phyloP scores from a whole-genome alignment of 2,888 invertebrate species.

The Colostygia pectinataria region DNA sequence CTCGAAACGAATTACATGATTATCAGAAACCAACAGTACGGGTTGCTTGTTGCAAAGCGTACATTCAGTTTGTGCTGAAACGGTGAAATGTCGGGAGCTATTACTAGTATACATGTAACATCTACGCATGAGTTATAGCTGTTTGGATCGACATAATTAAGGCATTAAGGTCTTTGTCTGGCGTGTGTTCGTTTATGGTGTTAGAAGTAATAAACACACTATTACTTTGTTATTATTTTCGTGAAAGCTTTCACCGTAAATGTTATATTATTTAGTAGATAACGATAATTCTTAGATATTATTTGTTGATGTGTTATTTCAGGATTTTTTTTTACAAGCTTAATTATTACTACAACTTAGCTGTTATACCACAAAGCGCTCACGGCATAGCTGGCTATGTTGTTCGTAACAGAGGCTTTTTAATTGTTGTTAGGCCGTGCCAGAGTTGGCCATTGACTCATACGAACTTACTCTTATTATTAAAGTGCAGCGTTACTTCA shows the following conservation, averaged over 20 bases:
- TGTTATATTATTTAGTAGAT: neutral
- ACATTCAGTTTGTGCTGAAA: conserved; percentile 53
- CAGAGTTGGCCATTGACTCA: no score
- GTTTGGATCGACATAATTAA: conserved; percentile 27
- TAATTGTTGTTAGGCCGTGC: no score
- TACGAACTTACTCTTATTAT: no score
- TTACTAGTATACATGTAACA: neutral
- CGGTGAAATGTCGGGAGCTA: conserved; percentile 37
- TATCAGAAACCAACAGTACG: conserved; percentile 31
- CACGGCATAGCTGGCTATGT: no score
- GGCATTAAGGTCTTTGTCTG: conserved; percentile 26
- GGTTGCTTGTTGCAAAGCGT: conserved; percentile 44
- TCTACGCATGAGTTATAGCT: conserved; percentile 19
- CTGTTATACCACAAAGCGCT: no score
- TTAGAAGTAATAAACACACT: conserved; percentile 9
- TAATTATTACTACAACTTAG: no score
- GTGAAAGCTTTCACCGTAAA: conserved; percentile 2
- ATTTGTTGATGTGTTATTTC: no score
- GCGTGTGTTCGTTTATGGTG: conserved; percentile 23
- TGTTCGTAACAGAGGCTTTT: no score
- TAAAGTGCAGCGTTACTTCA: no score
- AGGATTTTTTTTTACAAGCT: no score
- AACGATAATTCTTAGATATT: no score
- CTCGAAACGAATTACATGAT: conserved; percentile 12
- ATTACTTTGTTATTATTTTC: conserved; percentile 10